Percentiles rank a stretch among this genome's conserved stretches.
Evolutionary conservation across 2,113 vertebrate species (phyloP).

Genomic region (Geothlypis trichas): DNA sequence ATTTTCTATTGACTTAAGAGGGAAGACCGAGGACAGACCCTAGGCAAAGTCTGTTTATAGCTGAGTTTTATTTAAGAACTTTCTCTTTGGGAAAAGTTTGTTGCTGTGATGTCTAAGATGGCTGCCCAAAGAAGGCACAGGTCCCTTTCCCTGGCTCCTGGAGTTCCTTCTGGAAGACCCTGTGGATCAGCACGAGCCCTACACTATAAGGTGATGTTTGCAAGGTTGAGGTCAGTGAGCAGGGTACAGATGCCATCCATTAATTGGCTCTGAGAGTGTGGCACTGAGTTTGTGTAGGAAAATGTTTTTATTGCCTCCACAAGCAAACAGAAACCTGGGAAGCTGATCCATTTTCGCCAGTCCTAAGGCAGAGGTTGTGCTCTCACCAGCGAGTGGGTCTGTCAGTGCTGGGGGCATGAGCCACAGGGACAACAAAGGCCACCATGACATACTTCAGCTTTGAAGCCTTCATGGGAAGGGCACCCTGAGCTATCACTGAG

Average conservation of each 20-base stretch:
- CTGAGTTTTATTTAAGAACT: neutral
- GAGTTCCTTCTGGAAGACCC: neutral
- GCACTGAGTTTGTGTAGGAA: neutral
- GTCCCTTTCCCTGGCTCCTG: neutral
- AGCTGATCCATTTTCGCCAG: neutral
- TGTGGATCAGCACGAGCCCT: neutral
- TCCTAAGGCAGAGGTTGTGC: neutral
- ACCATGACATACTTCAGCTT: neutral
- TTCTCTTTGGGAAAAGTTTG: neutral
- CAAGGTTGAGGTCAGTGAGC: neutral
- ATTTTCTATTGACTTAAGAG: neutral
- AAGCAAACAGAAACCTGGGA: neutral
- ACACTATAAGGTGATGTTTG: neutral
- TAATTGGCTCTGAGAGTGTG: neutral
- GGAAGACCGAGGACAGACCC: neutral
- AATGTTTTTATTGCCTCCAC: neutral
- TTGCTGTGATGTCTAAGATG: neutral
- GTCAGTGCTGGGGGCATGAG: neutral
- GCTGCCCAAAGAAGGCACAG: neutral
- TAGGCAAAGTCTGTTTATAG: neutral
- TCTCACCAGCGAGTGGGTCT: neutral
- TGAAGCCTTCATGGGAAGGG: neutral
- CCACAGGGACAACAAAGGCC: neutral
- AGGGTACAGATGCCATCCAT: neutral
- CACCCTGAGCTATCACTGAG: neutral